Conservation (phyloP, 2,888 invertebrate species). For the Ernsta delagoae region DNA sequence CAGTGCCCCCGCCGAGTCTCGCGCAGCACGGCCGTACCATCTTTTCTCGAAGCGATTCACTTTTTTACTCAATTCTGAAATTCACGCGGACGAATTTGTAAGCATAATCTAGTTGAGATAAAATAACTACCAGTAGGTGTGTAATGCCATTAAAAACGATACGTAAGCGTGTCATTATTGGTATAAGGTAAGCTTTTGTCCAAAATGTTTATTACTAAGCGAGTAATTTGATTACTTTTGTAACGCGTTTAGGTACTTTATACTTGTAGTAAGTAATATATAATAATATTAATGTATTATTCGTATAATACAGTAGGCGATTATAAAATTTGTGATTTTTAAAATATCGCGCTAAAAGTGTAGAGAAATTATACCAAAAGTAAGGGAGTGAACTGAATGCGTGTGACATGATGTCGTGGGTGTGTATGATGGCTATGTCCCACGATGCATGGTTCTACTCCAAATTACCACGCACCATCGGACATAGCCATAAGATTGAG, state of each 20-base stretch:
- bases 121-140: conserved; percentile 11
- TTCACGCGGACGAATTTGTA: too few species aligned
- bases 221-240: conserved; percentile 44
- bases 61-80: too few species aligned
- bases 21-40: too few species aligned
- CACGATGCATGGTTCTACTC: too few species aligned
- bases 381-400: background rate
- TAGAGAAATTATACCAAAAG: conserved; percentile 35
- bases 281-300: conserved; percentile 43
- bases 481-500: background rate
- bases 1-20: too few species aligned
- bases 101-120: background rate
- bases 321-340: conserved; percentile 31
- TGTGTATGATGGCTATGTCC: background rate
- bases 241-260: conserved; percentile 46
- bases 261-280: conserved; percentile 40
- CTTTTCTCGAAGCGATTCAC: too few species aligned
- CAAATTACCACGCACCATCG: too few species aligned
- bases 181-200: conserved; percentile 52
- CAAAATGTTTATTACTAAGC: conserved; percentile 47
- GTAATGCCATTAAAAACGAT: conserved; percentile 16
- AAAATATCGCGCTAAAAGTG: conserved; percentile 35
- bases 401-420: background rate
- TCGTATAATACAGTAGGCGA: conserved; percentile 10
- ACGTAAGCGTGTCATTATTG: conserved; percentile 28